These are phyloP conservation scores for Ligdia adustata DNA, from an alignment of 2,888 invertebrate species.

Conservation along the genomic window DNA sequence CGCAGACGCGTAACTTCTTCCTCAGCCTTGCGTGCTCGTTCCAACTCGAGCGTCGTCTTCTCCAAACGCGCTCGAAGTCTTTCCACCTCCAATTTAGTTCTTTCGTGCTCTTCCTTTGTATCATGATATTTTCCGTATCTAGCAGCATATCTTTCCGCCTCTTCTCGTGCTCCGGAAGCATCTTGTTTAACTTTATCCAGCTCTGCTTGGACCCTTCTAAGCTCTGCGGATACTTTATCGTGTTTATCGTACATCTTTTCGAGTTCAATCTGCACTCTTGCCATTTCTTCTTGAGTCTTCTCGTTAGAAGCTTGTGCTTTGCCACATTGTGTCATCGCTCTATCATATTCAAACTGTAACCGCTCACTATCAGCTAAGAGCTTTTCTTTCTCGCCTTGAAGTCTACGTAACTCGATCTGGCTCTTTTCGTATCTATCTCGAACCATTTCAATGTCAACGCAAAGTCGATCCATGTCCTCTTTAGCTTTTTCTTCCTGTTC, in stretches of 20 bases:
- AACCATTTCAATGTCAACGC: constrained; percentile 93
- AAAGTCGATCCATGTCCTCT: constrained; percentile 90
- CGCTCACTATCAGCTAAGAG: constrained; percentile 92
- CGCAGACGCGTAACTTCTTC: constrained; percentile 87
- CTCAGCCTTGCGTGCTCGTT: constrained; percentile 88
- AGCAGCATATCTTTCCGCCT: constrained; percentile 88
- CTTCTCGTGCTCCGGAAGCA: constrained; percentile 91
- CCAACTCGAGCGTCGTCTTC: constrained; percentile 91
- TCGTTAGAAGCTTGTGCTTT: constrained; percentile 94
- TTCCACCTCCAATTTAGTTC: constrained; percentile 92
- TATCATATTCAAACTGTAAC: constrained; percentile 92
- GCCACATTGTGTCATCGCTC: constrained; percentile 93
- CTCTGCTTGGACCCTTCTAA: constrained; percentile 91
- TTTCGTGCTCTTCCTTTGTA: constrained; percentile 90
- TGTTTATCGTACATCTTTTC: constrained; percentile 96
- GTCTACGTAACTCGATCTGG: constrained; percentile 91
- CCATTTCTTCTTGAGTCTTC: constrained; percentile 95
- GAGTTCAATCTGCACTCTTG: constrained; percentile 92
- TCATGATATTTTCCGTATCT: constrained; percentile 91
- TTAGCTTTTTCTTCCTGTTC: constrained; percentile 96
- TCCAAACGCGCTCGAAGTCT: constrained; percentile 91
- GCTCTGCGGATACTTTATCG: constrained; percentile 92
- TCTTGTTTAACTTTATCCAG: constrained; percentile 88
- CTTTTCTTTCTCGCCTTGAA: constrained; percentile 94
- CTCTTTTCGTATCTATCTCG: constrained; percentile 95